Evolutionary conservation across 2,797 vertebrate species (phyloP), one percentile per base, ranked within the genome.

Genomic region (Rhynchotus rufescens): DNA sequence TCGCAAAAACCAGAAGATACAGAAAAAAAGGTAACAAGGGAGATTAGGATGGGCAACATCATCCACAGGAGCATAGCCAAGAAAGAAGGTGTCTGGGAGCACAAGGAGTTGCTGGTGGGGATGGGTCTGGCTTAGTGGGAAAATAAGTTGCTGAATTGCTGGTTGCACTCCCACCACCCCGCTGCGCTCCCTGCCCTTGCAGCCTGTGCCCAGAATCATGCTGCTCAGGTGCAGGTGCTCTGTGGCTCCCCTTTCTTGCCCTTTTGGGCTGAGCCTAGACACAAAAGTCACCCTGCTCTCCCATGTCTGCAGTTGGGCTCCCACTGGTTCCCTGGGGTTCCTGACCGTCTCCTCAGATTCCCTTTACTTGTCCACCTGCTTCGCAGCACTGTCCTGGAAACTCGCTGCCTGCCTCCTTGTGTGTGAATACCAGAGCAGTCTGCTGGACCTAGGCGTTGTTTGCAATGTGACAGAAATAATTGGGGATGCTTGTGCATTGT

Each of bases 101-200:
- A 49, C 17, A 32, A 10, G 32, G 25, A 42, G 82, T 52, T 84
- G 59, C 54, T 72, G 42, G 19, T 85, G 32, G 25, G 71, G 54
- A 17, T 82, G 26, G 15, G 12, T 91, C 34, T 57, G 52, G 21
- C 36, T 82, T 78, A 22, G 13, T 71, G 52, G 65, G 23, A 74
- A 80, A 61, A 54, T 67, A 23, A 16, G 30, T 64, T 94, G 30
- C n/a, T 52, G 67, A 77, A 30, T 0, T 77, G 28, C 23, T 64
- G 64, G 16, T 77, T 88, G 49, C 67, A n/a, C 15, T 64, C 40
- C 30, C 34, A 15, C 21, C 52, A 57, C 21, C 25, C 42, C 40
- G 40, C 49, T 84, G 84, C 92, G 69, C 79, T 90, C 68, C 44
- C 73, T 87, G 82, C 87, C 93, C 92, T 90, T 93, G 86, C 90